Evolutionary conservation across 2,113 vertebrate genomes (phyloP), one percentile per base, ranked within the genome.

Genomic region (Thunnus thynnus): DNA sequence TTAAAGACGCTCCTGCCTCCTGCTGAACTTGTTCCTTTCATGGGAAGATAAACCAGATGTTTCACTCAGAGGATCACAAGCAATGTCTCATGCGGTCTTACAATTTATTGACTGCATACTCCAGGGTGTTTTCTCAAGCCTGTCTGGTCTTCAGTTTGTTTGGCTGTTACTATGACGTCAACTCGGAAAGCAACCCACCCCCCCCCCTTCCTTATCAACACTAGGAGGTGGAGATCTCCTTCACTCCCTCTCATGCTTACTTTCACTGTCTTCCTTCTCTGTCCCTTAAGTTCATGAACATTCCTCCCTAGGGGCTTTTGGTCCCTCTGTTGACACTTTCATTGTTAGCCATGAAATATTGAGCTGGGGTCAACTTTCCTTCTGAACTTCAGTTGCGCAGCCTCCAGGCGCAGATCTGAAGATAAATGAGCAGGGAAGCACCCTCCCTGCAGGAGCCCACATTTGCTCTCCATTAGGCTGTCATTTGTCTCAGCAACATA

Each of bases 81-180:
- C 65, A 76, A 69, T 0, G 2, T 69, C 20, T 46, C n/a, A 48
- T 36, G 18, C 64, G 70, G 75, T 27, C 20, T 14, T 6, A 52
- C 17, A 41, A 30, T 84, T 86, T 83, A 82, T 48, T 68, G 78
- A 65, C 47, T 47, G 67, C 84, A 47, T 72, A 17, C 74, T 60
- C 30, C 72, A 56, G 47, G 54, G 54, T 65, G 30, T 66, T 62
- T 78, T 72, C 62, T 69, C 10, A 55, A 66, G 58, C 20, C 41
- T 86, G 78, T 66, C 20, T 3, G 8, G 46, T 70, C 50, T 60
- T 48, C 48, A 70, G 64, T 79, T 80, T 91, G 83, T 89, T 88
- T 86, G 77, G 36, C 64, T 65, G 80, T 92, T 84, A 50, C 79
- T 64, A 86, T 93, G 91, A 92, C 68, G 47, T 91, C 82, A 84